Conservation (phyloP, 92 coral and sea anemone genomes). For the Heliopora coerulea region DNA sequence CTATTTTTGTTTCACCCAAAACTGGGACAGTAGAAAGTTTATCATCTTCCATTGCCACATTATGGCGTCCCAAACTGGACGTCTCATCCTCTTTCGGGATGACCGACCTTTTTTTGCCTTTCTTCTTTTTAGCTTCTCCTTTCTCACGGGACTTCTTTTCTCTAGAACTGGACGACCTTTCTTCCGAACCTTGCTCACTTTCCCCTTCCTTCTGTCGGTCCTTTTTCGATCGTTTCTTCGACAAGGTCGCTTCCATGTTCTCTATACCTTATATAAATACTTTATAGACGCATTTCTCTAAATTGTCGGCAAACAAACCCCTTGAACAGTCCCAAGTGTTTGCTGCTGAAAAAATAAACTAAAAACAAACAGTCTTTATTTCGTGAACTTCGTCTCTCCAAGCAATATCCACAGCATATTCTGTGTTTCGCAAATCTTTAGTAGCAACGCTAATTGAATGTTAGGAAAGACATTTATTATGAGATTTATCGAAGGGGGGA, state of each 20-base stretch:
- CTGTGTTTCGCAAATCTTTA: too few species aligned
- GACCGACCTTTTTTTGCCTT: conserved; percentile 18
- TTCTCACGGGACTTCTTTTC: conserved; percentile 38
- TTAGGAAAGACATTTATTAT: too few species aligned
- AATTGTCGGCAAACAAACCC: too few species aligned
- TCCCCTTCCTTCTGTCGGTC: not conserved
- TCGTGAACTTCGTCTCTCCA: too few species aligned
- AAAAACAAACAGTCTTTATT: too few species aligned
- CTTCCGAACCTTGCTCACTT: conserved; percentile 27
- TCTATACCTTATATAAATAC: too few species aligned
- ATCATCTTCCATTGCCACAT: conserved; percentile 1
- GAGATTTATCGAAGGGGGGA: too few species aligned
- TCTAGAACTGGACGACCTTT: conserved; percentile 16
- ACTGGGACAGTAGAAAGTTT: not conserved
- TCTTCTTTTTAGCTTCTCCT: conserved; percentile 20
- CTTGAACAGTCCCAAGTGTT: too few species aligned
- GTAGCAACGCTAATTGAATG: too few species aligned
- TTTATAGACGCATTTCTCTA: too few species aligned
- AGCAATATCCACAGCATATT: too few species aligned
- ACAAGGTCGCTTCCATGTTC: conserved; percentile 17
- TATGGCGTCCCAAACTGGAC: not conserved
- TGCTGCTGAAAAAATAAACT: too few species aligned
- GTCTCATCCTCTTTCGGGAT: conserved; percentile 17
- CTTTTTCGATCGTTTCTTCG: conserved; percentile 12
- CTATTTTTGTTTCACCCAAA: not conserved